Base-by-base conservation (phyloP, 2,797 vertebrate species). In the Crenuchus spilurus region DNA sequence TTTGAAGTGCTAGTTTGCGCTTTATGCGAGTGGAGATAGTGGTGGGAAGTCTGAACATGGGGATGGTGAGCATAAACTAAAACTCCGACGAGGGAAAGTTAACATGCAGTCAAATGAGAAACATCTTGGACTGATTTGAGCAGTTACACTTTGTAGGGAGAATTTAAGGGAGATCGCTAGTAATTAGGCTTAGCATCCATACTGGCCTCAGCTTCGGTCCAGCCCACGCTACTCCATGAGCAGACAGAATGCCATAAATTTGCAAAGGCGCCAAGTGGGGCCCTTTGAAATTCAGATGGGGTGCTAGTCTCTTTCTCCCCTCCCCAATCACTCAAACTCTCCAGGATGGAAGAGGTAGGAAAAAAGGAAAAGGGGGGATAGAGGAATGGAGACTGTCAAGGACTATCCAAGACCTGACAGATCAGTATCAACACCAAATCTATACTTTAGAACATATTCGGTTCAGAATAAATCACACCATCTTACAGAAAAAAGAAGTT, bases 31-130 rank as follows among this genome's bases (percentile, higher is more conserved):
- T n/a, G n/a, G n/a, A n/a, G n/a, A n/a, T n/a, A n/a, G n/a, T n/a
- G n/a, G n/a, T n/a, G n/a, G n/a, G n/a, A n/a, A n/a, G n/a, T n/a
- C 18, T 28, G 6, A 35, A 57, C 6, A 2, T 18, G 14, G 28
- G 39, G 41, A 31, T 33, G 69, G 83, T 62, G 77, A 69, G 73
- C 73, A 46, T 61, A 55, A 41, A 63, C 41, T 37, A 48, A 1
- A 63, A 68, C 81, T 84, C 74, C 77, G 81, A 65, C 3, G 46
- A 81, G 85, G n/a, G 84, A 73, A 77, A 74, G 81, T 87, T 80
- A 75, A 85, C 81, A 82, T 76, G 69, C 57, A 74, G 79, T 86
- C 78, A 85, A 87, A 91, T 86, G 79, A 86, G 77, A 87, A 90
- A 82, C 88, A 90, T 87, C 84, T 83, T 86, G 80, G 69, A 72